phyloP scores from a whole-genome alignment of 2,113 vertebrate species.

The Prolemur simus region DNA sequence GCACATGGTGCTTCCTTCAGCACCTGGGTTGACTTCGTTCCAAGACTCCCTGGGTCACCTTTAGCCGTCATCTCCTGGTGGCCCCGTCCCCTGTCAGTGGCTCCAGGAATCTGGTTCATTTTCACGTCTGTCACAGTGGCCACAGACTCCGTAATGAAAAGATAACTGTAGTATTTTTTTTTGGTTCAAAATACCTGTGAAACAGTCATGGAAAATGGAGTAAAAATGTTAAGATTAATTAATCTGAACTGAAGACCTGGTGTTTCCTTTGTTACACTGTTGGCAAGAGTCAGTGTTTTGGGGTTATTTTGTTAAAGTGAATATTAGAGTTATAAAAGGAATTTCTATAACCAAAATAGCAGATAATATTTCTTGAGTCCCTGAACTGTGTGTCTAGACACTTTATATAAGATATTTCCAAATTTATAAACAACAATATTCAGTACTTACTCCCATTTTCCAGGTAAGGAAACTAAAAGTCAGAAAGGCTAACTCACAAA shows the following conservation, averaged over 20 bases:
- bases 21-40: background rate
- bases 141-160: background rate
- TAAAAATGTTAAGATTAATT: constrained; percentile 32
- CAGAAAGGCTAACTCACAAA: background rate
- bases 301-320: background rate
- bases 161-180: background rate
- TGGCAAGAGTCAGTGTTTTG: background rate
- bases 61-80: too few species aligned
- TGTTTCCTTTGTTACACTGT: background rate
- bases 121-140: background rate
- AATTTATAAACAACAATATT: background rate
- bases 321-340: background rate
- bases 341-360: background rate
- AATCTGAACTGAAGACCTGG: background rate
- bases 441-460: background rate
- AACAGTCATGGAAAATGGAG: background rate
- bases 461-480: background rate
- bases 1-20: accelerated
- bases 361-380: background rate
- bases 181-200: background rate
- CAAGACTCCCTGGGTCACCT: background rate
- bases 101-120: background rate
- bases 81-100: background rate
- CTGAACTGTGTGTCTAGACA: background rate
- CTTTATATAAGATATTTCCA: background rate